Conservation (phyloP, 2,888 invertebrate species). For the Phalangium opilio region DNA sequence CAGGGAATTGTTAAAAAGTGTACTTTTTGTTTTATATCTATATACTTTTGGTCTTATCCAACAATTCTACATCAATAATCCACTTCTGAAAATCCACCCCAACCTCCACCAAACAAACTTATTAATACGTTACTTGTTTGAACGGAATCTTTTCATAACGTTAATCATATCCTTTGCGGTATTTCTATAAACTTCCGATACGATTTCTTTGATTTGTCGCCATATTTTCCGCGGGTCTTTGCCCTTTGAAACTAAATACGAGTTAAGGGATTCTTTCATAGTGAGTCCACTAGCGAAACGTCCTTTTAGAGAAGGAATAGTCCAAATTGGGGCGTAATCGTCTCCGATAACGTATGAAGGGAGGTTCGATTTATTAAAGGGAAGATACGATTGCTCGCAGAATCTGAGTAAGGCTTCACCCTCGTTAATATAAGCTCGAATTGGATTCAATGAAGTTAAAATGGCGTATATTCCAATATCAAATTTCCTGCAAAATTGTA, state of each 20-base stretch:
- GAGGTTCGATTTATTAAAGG: conserved; percentile 59
- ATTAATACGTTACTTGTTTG: conserved; percentile 38
- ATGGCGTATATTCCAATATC: conserved; percentile 91
- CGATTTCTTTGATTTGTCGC: conserved; percentile 61
- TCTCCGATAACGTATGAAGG: conserved; percentile 90
- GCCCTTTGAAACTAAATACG: conserved; percentile 39
- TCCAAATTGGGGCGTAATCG: conserved; percentile 86
- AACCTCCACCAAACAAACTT: too few relatives aligned
- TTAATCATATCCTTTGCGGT: conserved; percentile 56
- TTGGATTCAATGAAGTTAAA: conserved; percentile 75
- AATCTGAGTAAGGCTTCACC: conserved; percentile 82
- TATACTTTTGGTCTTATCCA: too few relatives aligned
- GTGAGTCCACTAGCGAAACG: conserved; percentile 41
- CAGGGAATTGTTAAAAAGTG: too few relatives aligned
- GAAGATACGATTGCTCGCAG: conserved; percentile 74
- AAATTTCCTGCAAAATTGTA: conserved; percentile 58
- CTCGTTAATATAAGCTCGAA: conserved; percentile 73
- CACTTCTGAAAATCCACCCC: too few relatives aligned
- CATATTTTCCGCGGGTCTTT: conserved; percentile 59
- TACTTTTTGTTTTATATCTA: too few relatives aligned
- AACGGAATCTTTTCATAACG: conserved; percentile 28
- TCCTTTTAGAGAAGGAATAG: conserved; percentile 29
- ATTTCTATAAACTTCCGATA: conserved; percentile 44
- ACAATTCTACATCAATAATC: too few relatives aligned
- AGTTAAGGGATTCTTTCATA: conserved; percentile 74